Conservation (phyloP, 2,113 vertebrate species). For the Archilochus colubris region DNA sequence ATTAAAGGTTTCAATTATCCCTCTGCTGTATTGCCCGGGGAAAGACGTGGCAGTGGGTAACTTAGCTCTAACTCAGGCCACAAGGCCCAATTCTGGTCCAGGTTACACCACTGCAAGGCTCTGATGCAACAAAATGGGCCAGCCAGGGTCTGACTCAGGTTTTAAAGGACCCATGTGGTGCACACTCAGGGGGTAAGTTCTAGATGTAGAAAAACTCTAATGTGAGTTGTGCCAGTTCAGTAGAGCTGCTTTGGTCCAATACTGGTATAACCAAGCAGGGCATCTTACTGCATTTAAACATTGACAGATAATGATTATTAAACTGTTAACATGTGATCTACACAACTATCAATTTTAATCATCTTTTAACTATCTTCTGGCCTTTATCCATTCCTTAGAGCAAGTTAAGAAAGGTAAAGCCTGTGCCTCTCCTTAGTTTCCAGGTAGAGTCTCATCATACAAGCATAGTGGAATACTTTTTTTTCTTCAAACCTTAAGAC, state of each 20-base stretch:
- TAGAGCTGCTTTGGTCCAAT: not conserved
- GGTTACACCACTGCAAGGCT: not conserved
- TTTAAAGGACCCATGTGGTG: not conserved
- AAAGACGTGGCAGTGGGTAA: not conserved
- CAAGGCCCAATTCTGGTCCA: not conserved
- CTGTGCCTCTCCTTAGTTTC: not conserved
- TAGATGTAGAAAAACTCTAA: not conserved
- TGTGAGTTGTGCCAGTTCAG: not conserved
- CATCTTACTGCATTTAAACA: not conserved
- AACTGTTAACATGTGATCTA: not conserved
- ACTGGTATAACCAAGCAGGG: slow-evolving; percentile 11
- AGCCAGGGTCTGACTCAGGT: not conserved
- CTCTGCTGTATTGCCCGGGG: not conserved
- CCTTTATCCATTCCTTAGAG: not conserved
- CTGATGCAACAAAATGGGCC: fast-evolving
- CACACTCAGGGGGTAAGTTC: not conserved
- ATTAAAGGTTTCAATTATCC: not conserved
- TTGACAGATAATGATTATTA: not conserved
- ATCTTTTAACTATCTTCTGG: slow-evolving; percentile 5
- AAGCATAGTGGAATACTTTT: not conserved
- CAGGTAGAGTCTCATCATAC: not conserved
- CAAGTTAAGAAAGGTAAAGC: not conserved
- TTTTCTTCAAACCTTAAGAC: not conserved
- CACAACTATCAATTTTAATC: slow-evolving; percentile 10
- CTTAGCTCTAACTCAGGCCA: not conserved